Base-by-base conservation (phyloP, 2,888 invertebrate genomes). In the Spodoptera littoralis region DNA sequence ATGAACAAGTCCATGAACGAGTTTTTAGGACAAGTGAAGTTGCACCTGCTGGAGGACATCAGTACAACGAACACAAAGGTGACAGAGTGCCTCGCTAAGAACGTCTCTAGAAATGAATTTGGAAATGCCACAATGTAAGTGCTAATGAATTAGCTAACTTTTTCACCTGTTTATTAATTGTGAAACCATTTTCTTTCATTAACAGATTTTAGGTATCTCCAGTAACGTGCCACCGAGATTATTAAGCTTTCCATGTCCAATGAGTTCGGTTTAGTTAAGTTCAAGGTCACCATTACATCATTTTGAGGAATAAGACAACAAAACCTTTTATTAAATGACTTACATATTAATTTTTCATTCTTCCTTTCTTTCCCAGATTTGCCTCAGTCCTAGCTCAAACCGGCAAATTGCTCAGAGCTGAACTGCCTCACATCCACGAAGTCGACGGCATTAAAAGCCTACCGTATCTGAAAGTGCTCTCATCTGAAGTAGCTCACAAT, bases 1-100 rank as follows among this genome's bases (percentile, higher is more conserved):
- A 84, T 95, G 69, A 95, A 95, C 80, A 95, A 94, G 63, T 90
- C 95, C 0, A 77, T 94, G 56, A 89, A 85, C 45, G 90, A 93
- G 68, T 88, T 95, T 64, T 68, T 95, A 60, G 90, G 88, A 45
- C 89, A 89, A 52, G 86, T 92, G 22, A 87, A 91, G 59, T 76
- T 90, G 12, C 89, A 92, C 47, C 72, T 92, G 0, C 75, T 94
- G 1, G 92, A 93, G 1, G 93, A 93, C 59, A 75, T 92, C 18
- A 66, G 76, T 1, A 80, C 87, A 1, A 83, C 81, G 5, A 75
- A 81, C 11, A 87, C 87, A 4, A 90, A 89, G 66, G 79, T 94
- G 12, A 75, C 85, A 0, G 87, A 87, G 5, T 95, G 95, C 57
- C 81, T 94, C 11, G 80, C 88, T 0, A 71, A 64, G 1, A 91